Evolutionary conservation across 2,113 vertebrate species (phyloP), one percentile per base, ranked within the genome.

Genomic region (Mormyrus lacerda): DNA sequence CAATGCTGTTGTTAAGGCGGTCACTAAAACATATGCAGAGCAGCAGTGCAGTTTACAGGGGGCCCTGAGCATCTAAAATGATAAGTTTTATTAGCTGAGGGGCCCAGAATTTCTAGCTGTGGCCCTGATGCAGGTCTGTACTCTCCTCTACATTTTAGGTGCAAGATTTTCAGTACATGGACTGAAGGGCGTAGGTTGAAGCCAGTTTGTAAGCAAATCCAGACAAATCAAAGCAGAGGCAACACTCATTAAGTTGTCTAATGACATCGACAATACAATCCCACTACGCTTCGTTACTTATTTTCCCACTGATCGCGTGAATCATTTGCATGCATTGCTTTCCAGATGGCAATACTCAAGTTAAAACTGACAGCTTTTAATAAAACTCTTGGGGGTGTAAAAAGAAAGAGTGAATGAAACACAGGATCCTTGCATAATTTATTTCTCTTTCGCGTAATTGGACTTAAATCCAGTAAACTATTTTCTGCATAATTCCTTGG

Each of bases 361-460:
- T 47, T 47, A 45, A 84, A 84, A 84, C 82, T 84, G 82, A 84
- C 82, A 84, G 44, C 21, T 47, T 84, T 47, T 84, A 45, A 84
- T 84, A 45, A 84, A 82, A 44, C 35, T 44, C 61, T 42, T 44
- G 42, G 76, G 7, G 35, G 19, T 24, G 42, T 82, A 21, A 44
- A 44, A 24, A 39, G n/a, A 76, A 44, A 24, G 0, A 83, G 44
- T 45, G 39, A 45, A 45, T n/a, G 10, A 19, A 79, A 84, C 1
- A 8, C 24, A 84, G 44, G 47, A 84, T 47, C 82, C 24, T 47
- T 84, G 44, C 44, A 24, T 84, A 84, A 84, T 84, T 47, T 84
- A 47, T 42, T 47, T 24, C 8, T 82, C 39, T 44, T 82, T 84
- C 1, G 24, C 11, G 21, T 84, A 84, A 84, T 84, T 84, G 82